phyloP scores from a whole-genome alignment of 2,797 vertebrate species.

The Sebastes steindachneri region DNA sequence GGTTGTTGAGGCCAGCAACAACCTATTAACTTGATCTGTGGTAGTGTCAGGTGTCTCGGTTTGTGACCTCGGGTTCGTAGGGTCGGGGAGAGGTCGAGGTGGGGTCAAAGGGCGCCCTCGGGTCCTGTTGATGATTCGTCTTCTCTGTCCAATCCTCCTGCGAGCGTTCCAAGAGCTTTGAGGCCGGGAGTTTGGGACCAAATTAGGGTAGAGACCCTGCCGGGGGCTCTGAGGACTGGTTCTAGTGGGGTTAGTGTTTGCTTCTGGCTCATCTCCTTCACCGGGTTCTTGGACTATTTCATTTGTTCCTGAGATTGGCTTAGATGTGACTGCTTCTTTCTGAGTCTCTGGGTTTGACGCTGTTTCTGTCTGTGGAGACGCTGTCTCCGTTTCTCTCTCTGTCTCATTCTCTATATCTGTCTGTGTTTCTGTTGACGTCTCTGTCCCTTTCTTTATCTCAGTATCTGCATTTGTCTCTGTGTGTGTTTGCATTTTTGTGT shows the following conservation, averaged over 20 bases:
- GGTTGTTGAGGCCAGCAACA: conserved; percentile 22
- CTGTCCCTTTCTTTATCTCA: conserved; percentile 2
- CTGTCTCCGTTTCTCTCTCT: conserved; percentile 30
- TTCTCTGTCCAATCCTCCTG: conserved; percentile 67
- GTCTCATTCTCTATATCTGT: conserved; percentile 9
- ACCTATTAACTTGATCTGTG: conserved; percentile 15
- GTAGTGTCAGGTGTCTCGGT: conserved; percentile 28
- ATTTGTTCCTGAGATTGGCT: conserved; percentile 39
- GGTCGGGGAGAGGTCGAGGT: conserved; percentile 44
- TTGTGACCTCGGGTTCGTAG: conserved; percentile 24
- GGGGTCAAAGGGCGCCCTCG: conserved; percentile 51
- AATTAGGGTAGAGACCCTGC: conserved; percentile 51
- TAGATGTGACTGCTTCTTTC: conserved; percentile 33
- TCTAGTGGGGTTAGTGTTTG: conserved; percentile 23
- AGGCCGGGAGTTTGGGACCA: conserved; percentile 46
- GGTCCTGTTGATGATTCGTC: conserved; percentile 64
- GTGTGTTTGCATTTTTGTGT: conserved; percentile 35
- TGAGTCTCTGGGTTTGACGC: conserved; percentile 16
- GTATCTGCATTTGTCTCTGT: conserved; percentile 26
- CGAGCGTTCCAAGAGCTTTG: conserved; percentile 70
- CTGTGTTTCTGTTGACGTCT: conserved; percentile 37
- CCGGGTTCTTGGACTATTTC: conserved; percentile 47
- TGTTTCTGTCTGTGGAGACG: conserved; percentile 19
- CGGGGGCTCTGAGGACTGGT: conserved; percentile 35
- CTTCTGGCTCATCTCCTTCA: conserved; percentile 10